A percentile compares a stretch with the other conserved stretches of the same genome.
Conservation (phyloP, 2,888 invertebrate species). For the Endomychus coccineus region DNA sequence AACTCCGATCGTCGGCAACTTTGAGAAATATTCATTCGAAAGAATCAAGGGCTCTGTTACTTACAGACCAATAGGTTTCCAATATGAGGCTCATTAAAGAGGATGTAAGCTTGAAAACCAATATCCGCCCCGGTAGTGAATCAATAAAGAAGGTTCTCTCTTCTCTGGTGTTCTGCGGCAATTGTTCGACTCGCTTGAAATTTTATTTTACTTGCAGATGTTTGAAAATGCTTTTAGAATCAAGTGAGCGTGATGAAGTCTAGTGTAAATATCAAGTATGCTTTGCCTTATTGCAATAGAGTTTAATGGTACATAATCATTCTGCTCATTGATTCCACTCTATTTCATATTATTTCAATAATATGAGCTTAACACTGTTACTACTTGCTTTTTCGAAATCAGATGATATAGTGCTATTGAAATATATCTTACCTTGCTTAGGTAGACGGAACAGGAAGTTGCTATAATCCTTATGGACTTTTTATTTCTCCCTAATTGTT, state of each 20-base stretch:
- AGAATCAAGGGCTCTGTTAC: constrained; percentile 31
- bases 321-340: too few relatives aligned
- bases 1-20: constrained; percentile 27
- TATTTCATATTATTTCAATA: too few relatives aligned
- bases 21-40: constrained; percentile 25
- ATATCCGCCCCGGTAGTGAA: constrained; percentile 31
- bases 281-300: too few relatives aligned
- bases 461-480: too few relatives aligned
- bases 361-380: too few relatives aligned
- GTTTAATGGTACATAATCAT: too few relatives aligned
- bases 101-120: constrained; percentile 37
- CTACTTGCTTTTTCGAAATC: too few relatives aligned
- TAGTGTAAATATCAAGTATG: constrained; percentile 33
- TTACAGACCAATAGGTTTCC: constrained; percentile 32
- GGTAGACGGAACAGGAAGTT: too few relatives aligned
- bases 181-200: neutral
- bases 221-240: constrained; percentile 30
- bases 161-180: neutral
- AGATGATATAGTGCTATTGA: too few relatives aligned
- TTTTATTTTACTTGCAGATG: constrained; percentile 26
- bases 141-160: constrained; percentile 21
- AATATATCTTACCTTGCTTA: too few relatives aligned
- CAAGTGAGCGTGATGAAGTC: constrained; percentile 33
- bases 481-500: too few relatives aligned
- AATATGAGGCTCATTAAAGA: constrained; percentile 38